A percentile compares a stretch with the other conserved stretches of the same genome.
phyloP scores from a whole-genome alignment of 2,797 vertebrate genomes.

The Sebastes aleutianus region DNA sequence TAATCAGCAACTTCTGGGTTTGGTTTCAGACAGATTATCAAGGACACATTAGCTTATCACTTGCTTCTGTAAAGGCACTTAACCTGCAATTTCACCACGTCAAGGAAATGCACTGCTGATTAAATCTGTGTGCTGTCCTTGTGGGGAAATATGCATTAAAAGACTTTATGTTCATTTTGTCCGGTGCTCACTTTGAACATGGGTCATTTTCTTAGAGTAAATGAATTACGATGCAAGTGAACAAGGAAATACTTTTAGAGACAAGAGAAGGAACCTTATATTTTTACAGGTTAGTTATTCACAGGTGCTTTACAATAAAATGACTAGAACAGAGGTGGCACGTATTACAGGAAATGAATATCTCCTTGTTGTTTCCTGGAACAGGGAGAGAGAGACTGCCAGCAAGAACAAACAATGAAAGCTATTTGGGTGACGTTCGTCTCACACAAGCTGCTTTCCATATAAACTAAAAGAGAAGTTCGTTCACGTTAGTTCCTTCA shows the following conservation, averaged over 20 bases:
- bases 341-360: not conserved
- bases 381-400: not conserved
- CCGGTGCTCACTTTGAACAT: not conserved
- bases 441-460: not conserved
- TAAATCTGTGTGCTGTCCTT: not conserved
- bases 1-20: slow-evolving; percentile 18
- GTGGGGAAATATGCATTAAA: not conserved
- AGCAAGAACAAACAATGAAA: not conserved
- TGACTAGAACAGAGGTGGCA: not conserved
- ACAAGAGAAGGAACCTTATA: not conserved
- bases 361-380: slow-evolving; percentile 51
- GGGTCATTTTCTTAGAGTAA: not conserved
- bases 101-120: not conserved
- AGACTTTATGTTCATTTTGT: not conserved
- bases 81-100: not conserved
- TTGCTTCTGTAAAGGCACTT: not conserved
- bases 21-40: not conserved
- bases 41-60: not conserved
- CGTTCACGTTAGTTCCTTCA: not conserved
- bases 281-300: slow-evolving; percentile 18
- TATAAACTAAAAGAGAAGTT: not conserved
- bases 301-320: not conserved
- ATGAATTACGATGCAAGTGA: slow-evolving; percentile 26
- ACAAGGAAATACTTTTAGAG: not conserved
- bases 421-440: not conserved